phyloP scores from a whole-genome alignment of 2,888 invertebrate genomes.

The Nomada ferruginata region DNA sequence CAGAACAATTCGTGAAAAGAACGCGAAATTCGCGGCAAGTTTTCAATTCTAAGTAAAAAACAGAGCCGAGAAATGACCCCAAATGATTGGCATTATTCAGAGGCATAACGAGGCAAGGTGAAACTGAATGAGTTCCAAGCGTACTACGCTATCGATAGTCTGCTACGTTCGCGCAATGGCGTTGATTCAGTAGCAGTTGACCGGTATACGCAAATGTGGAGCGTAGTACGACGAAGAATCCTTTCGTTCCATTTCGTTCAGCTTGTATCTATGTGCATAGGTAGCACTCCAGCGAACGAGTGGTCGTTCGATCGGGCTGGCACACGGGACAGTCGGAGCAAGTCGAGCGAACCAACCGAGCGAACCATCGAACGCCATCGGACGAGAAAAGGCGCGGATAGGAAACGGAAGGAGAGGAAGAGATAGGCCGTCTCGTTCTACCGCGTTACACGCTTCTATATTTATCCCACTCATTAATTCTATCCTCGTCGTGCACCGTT shows the following conservation, averaged over 20 bases:
- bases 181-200: conserved; percentile 26
- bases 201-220: neutral
- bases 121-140: conserved; percentile 37
- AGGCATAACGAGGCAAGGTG: neutral
- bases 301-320: conserved; percentile 37
- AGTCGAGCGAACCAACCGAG: conserved; percentile 30
- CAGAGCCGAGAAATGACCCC: too few species aligned
- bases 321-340: conserved; percentile 12
- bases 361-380: conserved; percentile 25
- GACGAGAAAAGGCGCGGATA: conserved; percentile 56
- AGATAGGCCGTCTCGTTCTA: conserved; percentile 73
- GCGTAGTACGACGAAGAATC: conserved; percentile 43
- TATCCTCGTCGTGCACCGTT: conserved; percentile 78
- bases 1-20: too few species aligned
- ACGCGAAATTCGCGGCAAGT: too few species aligned
- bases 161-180: conserved; percentile 17
- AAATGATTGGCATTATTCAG: too few species aligned
- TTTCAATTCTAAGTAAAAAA: too few species aligned
- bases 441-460: conserved; percentile 75
- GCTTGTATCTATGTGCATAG: conserved; percentile 19
- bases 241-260: conserved; percentile 48
- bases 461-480: conserved; percentile 81
- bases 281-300: conserved; percentile 18
- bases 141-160: conserved; percentile 28
- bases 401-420: conserved; percentile 58